Conservation (phyloP, 2,888 invertebrate genomes). For the Spodoptera exigua region DNA sequence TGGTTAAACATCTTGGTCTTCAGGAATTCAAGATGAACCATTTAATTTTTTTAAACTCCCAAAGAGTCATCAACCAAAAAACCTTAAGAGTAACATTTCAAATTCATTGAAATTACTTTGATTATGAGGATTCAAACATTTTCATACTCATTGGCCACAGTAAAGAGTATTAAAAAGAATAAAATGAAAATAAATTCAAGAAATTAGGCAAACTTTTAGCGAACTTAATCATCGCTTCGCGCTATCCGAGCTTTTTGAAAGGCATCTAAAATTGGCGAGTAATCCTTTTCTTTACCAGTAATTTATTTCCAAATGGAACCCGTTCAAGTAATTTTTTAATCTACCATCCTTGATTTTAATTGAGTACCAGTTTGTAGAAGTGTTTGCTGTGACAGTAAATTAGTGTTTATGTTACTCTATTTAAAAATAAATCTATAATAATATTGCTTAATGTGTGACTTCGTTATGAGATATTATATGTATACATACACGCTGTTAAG, state of each 20-base stretch:
- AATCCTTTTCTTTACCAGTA: conserved; percentile 69
- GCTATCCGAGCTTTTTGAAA: conserved; percentile 67
- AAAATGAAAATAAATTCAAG: conserved; percentile 66
- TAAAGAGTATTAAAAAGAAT: conserved; percentile 54
- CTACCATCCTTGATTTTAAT: conserved; percentile 63
- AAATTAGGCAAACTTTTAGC: conserved; percentile 67
- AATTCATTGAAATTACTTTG: conserved; percentile 44
- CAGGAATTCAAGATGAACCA: no score
- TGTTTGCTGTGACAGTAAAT: conserved; percentile 30
- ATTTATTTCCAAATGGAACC: conserved; percentile 68
- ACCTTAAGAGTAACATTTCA: conserved; percentile 30
- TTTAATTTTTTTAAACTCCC: conserved; percentile 7
- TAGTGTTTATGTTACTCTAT: no score
- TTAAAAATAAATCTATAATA: no score
- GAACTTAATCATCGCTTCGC: conserved; percentile 67
- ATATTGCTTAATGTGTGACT: no score
- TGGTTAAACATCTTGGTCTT: no score
- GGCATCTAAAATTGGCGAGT: conserved; percentile 69
- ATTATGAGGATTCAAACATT: conserved; percentile 54
- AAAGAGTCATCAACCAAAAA: conserved; percentile 16
- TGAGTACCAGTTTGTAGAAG: conserved; percentile 52
- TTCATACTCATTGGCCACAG: conserved; percentile 59
- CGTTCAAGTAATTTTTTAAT: conserved; percentile 59
- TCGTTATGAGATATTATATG: no score
- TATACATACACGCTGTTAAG: no score